Conservation (phyloP, 2,113 vertebrate genomes). For the Apaloderma vittatum region DNA sequence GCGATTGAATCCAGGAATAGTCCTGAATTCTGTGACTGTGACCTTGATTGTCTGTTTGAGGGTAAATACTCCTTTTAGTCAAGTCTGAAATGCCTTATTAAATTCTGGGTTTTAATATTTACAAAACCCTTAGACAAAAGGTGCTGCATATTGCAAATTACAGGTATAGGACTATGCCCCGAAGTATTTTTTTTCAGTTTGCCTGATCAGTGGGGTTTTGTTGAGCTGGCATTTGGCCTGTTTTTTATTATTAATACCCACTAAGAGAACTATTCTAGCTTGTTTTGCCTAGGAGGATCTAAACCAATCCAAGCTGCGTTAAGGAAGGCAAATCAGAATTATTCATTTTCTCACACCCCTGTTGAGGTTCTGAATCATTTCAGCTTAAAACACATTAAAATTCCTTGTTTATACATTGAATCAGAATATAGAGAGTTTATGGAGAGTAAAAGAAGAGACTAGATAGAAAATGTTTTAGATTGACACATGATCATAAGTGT, state of each 20-base stretch:
- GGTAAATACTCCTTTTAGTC: neutral
- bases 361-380: neutral
- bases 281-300: neutral
- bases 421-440: neutral
- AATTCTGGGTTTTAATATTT: conserved; percentile 11
- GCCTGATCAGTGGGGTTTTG: neutral
- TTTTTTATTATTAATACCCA: neutral
- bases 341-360: neutral
- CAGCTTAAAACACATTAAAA: neutral
- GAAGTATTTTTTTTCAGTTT: neutral
- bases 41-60: neutral
- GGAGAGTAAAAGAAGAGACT: neutral
- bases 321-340: neutral
- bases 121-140: conserved; percentile 11
- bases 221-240: neutral
- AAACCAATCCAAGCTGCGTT: neutral
- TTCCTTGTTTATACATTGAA: neutral
- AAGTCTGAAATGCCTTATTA: neutral
- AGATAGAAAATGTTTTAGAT: neutral
- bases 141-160: neutral
- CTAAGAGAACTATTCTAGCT: neutral
- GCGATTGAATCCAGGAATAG: neutral
- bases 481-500: neutral
- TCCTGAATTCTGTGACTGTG: neutral
- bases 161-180: neutral